Conservation (phyloP, 1,140 invertebrate genomes). For the Patella vulgata region DNA sequence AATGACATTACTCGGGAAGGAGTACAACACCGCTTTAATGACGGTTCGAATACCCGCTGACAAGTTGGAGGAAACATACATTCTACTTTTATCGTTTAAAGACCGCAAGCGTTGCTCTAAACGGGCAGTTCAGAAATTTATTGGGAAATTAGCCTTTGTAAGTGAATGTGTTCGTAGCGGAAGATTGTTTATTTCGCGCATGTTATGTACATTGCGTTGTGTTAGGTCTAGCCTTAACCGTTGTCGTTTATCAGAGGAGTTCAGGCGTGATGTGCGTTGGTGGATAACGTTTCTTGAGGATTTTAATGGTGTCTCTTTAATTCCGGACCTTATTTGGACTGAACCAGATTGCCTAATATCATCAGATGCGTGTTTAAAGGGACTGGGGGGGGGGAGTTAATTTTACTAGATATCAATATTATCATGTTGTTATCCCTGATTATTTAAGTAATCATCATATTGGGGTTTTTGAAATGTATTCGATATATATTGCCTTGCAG, state of each 20-base stretch:
- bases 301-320: slow-evolving; percentile 2
- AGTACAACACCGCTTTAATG: not conserved
- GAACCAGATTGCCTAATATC: too few species aligned
- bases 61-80: too few species aligned
- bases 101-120: not conserved
- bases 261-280: not conserved
- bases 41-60: not conserved
- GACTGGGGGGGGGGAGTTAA: too few species aligned
- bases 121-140: slow-evolving; percentile 1
- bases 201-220: too few species aligned
- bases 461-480: too few species aligned
- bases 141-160: slow-evolving; percentile 6
- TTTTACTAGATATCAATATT: too few species aligned
- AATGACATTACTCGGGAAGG: not conserved
- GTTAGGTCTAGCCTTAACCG: too few species aligned
- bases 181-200: not conserved
- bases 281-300: not conserved
- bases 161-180: slow-evolving; percentile 3
- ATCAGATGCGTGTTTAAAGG: too few species aligned
- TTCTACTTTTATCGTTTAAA: not conserved
- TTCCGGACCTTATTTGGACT: too few species aligned
- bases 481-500: too few species aligned
- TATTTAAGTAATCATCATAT: too few species aligned
- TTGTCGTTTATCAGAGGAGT: not conserved
- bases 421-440: too few species aligned